A percentile compares a stretch with the other conserved stretches of the same genome.
Evolutionary conservation across 2,888 invertebrate species (phyloP).

Genomic region (Beris chalybata): DNA sequence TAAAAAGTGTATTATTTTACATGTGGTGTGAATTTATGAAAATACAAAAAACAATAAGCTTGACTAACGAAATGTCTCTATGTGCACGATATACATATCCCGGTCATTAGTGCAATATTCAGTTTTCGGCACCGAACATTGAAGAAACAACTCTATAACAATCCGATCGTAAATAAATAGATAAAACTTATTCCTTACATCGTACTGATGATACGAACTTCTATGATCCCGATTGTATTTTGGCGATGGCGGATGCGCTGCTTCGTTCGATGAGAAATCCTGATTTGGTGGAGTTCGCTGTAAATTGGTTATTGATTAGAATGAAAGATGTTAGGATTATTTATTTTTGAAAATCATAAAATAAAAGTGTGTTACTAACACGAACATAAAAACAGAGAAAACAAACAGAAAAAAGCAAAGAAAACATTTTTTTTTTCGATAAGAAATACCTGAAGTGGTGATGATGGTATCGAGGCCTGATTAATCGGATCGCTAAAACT

Average conservation of each 20-base stretch:
- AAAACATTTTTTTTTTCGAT: slow-evolving; percentile 1
- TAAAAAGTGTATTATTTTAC: no score
- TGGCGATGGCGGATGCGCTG: slow-evolving; percentile 53
- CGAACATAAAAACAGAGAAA: slow-evolving; percentile 24
- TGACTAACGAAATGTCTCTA: not conserved
- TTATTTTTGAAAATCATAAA: not conserved
- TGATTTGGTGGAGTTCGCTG: slow-evolving; percentile 45
- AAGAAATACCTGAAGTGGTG: slow-evolving; percentile 53
- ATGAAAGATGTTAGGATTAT: not conserved
- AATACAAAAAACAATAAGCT: not conserved
- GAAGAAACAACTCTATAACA: no score
- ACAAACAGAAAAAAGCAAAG: slow-evolving; percentile 9
- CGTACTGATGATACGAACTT: slow-evolving; percentile 53
- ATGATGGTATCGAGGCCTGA: slow-evolving; percentile 48
- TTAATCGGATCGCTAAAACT: slow-evolving; percentile 47
- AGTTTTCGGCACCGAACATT: no score
- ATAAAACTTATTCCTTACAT: slow-evolving; percentile 49
- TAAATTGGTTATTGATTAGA: slow-evolving; percentile 36
- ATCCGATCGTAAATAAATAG: no score
- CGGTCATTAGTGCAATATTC: no score
- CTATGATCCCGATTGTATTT: slow-evolving; percentile 54
- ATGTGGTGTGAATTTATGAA: not conserved
- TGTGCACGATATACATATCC: not conserved
- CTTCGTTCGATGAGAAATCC: slow-evolving; percentile 48
- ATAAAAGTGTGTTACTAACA: not conserved